Evolutionary conservation across 2,113 vertebrate species (phyloP).

Genomic region (Pangasianodon gigas): DNA sequence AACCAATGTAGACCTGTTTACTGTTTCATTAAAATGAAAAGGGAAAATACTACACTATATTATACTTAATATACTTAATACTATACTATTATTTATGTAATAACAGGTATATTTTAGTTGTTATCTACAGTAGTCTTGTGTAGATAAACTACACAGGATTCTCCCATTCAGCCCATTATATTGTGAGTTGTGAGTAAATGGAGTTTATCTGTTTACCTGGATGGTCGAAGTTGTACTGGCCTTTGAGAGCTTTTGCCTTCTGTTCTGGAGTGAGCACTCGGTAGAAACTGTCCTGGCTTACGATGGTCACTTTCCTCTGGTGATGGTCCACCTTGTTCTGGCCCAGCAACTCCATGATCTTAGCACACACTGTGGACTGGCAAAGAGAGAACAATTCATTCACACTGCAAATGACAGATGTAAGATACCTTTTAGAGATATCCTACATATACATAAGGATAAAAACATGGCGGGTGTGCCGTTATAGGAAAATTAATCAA

Average conservation of each 20-base stretch:
- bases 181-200: neutral
- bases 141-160: neutral
- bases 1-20: neutral
- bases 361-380: slow-evolving; percentile 96
- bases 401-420: neutral
- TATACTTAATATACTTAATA: neutral
- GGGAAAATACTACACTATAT: neutral
- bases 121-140: neutral
- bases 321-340: slow-evolving; percentile 93
- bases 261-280: slow-evolving; percentile 88
- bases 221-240: slow-evolving; percentile 98
- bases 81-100: neutral
- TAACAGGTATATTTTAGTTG: neutral
- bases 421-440: neutral
- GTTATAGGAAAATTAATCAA: neutral
- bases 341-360: slow-evolving; percentile 97
- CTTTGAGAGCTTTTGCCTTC: slow-evolving; percentile 88
- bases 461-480: neutral
- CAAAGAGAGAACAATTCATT: neutral
- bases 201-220: slow-evolving; percentile 76
- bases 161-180: neutral
- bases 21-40: neutral
- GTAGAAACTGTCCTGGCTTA: slow-evolving; percentile 97
- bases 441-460: neutral
- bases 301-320: slow-evolving; percentile 89